Percentiles rank a stretch among this genome's conserved stretches.
Conservation (phyloP, 1,140 invertebrate genomes). For the Eufriesea mexicana region DNA sequence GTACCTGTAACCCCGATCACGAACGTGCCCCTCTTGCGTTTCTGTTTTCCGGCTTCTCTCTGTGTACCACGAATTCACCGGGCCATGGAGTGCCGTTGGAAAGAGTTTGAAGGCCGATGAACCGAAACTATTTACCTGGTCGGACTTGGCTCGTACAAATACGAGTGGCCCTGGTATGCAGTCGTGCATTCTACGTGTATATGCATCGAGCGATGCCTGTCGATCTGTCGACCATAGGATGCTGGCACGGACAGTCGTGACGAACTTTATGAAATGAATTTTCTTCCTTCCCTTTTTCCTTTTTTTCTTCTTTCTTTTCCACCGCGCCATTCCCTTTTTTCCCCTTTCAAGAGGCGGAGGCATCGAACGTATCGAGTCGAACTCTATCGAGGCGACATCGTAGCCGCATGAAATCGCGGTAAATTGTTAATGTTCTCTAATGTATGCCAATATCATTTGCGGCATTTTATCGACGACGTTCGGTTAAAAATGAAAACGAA, state of each 20-base stretch:
- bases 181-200: not conserved
- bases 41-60: slow-evolving; percentile 31
- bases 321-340: too few species aligned
- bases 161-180: slow-evolving; percentile 9
- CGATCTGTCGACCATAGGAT: not conserved
- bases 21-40: slow-evolving; percentile 2
- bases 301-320: too few species aligned
- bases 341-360: not conserved
- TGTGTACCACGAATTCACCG: not conserved
- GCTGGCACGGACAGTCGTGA: not conserved
- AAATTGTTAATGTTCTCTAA: slow-evolving; percentile 13
- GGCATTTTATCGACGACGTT: not conserved
- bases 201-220: not conserved
- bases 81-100: not conserved
- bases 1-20: slow-evolving; percentile 17
- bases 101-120: slow-evolving; percentile 32
- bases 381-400: not conserved
- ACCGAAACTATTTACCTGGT: slow-evolving; percentile 43
- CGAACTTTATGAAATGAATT: slow-evolving; percentile 30
- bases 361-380: not conserved
- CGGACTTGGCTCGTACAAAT: slow-evolving; percentile 43
- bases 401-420: slow-evolving; percentile 9
- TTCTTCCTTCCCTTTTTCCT: not conserved
- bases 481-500: slow-evolving; percentile 13
- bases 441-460: slow-evolving; percentile 11